phyloP scores from a whole-genome alignment of 2,888 invertebrate genomes.

The Neoascia interrupta region DNA sequence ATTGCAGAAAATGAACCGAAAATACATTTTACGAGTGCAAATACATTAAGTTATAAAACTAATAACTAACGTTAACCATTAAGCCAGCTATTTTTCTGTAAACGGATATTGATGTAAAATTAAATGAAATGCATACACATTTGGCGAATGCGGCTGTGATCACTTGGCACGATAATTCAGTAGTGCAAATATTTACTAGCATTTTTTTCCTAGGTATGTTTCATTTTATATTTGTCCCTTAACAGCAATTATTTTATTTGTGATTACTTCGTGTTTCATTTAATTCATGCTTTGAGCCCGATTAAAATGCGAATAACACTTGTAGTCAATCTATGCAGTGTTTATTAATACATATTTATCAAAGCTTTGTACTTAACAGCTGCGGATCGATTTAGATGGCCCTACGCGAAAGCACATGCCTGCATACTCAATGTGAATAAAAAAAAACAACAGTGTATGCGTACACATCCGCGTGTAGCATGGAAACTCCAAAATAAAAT shows the following conservation, averaged over 20 bases:
- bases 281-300: neutral
- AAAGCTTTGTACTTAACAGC: no score
- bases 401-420: conserved; percentile 23
- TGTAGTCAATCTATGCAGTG: no score
- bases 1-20: conserved; percentile 17
- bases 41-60: conserved; percentile 56
- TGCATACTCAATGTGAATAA: conserved; percentile 19
- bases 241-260: no score
- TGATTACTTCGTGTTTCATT: conserved; percentile 38
- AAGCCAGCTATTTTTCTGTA: conserved; percentile 45
- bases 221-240: no score
- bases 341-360: no score
- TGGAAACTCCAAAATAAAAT: no score
- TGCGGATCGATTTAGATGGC: conserved; percentile 14
- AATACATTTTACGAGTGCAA: conserved; percentile 36
- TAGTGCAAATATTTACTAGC: conserved; percentile 58
- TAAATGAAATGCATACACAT: conserved; percentile 29
- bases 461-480: no score
- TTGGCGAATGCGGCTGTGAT: conserved; percentile 27
- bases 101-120: conserved; percentile 44
- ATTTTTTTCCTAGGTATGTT: no score
- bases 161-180: conserved; percentile 38
- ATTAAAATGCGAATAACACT: no score
- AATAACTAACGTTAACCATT: conserved; percentile 58
- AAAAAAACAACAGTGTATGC: neutral